A percentile compares a stretch with the other conserved stretches of the same genome.
These are phyloP conservation scores for Polydrusus pterygomalis DNA, from an alignment of 2,888 invertebrate species.

Conservation along the genomic window DNA sequence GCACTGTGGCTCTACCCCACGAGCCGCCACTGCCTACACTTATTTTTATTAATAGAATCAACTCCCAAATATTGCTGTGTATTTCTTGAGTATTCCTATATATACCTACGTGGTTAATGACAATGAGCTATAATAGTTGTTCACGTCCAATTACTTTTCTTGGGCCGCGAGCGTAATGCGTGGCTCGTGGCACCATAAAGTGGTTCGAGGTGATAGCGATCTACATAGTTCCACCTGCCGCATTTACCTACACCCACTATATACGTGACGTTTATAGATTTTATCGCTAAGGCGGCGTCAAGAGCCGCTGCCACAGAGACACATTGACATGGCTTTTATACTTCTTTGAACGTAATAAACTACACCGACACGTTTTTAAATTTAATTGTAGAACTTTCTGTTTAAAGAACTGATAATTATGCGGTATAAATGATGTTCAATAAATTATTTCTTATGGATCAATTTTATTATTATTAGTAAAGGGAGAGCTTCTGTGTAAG, in stretches of 20 bases:
- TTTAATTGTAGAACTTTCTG: neutral
- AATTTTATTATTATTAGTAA: too few species aligned
- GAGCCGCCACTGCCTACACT: too few species aligned
- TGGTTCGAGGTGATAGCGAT: constrained; percentile 29
- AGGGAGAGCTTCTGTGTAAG: too few species aligned
- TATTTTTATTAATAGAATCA: too few species aligned
- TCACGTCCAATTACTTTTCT: constrained; percentile 12
- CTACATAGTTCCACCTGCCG: constrained; percentile 35
- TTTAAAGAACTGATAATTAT: too few species aligned
- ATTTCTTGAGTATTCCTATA: too few species aligned
- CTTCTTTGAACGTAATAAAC: neutral
- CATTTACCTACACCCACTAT: constrained; percentile 35
- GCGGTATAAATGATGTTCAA: too few species aligned
- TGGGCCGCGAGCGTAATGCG: constrained; percentile 17
- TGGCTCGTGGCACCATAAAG: constrained; percentile 45
- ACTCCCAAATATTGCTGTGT: too few species aligned
- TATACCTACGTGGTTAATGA: too few species aligned
- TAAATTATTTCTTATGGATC: too few species aligned
- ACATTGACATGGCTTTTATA: constrained; percentile 10
- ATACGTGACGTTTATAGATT: constrained; percentile 16
- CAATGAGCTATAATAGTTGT: neutral
- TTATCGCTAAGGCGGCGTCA: constrained; percentile 23
- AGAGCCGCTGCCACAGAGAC: constrained; percentile 9
- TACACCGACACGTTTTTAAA: neutral
- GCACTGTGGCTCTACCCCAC: too few species aligned